Conservation (phyloP, 1,140 invertebrate genomes). For the Steinernema khuongi region DNA sequence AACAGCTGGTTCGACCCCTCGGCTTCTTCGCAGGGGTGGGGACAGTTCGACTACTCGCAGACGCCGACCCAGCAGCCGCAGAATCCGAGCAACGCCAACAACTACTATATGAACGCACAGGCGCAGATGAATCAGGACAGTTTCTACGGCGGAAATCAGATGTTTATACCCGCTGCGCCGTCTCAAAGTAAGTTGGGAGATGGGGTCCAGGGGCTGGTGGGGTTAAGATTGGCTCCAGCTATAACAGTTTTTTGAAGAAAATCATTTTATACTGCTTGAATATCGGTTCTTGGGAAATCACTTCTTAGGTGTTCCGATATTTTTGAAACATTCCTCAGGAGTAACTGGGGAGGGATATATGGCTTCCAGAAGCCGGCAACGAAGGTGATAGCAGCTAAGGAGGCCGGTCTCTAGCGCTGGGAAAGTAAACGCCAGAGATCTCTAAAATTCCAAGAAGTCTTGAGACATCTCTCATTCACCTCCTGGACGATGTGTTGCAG, state of each 20-base stretch:
- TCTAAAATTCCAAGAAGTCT: too few relatives aligned
- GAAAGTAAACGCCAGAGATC: too few relatives aligned
- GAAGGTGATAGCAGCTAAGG: too few relatives aligned
- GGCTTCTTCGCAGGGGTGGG: conserved; percentile 24
- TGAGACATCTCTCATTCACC: conserved; percentile 15
- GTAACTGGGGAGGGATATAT: too few relatives aligned
- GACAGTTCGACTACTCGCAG: conserved; percentile 38
- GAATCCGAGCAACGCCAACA: conserved; percentile 9
- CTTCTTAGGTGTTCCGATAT: too few relatives aligned
- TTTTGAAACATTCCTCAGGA: too few relatives aligned
- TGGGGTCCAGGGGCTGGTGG: too few relatives aligned
- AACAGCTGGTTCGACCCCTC: conserved; percentile 7
- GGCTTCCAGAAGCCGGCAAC: too few relatives aligned
- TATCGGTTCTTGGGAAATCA: too few relatives aligned
- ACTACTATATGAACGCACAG: conserved; percentile 29
- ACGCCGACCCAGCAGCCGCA: conserved; percentile 4
- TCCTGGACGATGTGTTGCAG: background rate
- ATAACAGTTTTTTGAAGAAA: background rate
- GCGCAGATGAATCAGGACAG: conserved; percentile 23
- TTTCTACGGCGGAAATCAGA: conserved; percentile 29
- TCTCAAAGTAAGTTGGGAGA: background rate
- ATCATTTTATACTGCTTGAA: too few relatives aligned
- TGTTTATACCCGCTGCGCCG: conserved; percentile 32
- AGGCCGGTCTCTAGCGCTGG: too few relatives aligned
- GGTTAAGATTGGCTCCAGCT: background rate